A percentile compares a stretch with the other conserved stretches of the same genome.
Conservation (phyloP, 1,140 invertebrate species). For the Sitophilus oryzae region DNA sequence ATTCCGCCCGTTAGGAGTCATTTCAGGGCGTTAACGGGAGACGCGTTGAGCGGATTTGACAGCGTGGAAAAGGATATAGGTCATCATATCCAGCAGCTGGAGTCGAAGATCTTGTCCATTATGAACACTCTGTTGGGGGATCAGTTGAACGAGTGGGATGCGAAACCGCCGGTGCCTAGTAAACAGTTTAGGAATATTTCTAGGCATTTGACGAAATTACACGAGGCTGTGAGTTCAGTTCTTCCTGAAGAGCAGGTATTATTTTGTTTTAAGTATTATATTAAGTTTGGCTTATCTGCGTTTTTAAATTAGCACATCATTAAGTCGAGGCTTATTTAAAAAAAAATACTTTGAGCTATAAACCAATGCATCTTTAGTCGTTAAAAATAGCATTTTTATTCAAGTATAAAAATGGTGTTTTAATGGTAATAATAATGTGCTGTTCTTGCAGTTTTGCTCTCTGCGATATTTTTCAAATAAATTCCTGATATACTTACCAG, state of each 20-base stretch:
- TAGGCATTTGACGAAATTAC: slow-evolving; percentile 84
- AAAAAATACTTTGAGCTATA: too few species aligned
- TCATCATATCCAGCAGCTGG: slow-evolving; percentile 87
- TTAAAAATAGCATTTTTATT: too few species aligned
- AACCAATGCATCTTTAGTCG: too few species aligned
- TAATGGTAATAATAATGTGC: too few species aligned
- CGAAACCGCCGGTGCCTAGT: slow-evolving; percentile 91
- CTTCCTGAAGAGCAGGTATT: slow-evolving; percentile 65
- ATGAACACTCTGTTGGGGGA: slow-evolving; percentile 75
- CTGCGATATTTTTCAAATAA: too few species aligned
- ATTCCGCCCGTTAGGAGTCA: slow-evolving; percentile 64
- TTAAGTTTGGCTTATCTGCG: background rate
- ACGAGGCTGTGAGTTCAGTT: slow-evolving; percentile 82
- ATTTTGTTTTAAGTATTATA: background rate
- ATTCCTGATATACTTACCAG: too few species aligned
- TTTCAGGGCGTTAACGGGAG: slow-evolving; percentile 52
- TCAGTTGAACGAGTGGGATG: slow-evolving; percentile 81
- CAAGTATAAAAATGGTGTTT: too few species aligned
- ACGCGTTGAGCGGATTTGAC: slow-evolving; percentile 48
- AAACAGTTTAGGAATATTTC: slow-evolving; percentile 87
- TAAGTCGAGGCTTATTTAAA: too few species aligned
- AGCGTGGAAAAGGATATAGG: slow-evolving; percentile 72
- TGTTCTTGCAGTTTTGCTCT: too few species aligned
- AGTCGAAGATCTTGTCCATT: slow-evolving; percentile 84
- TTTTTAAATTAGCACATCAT: too few species aligned